Conservation (phyloP, 2,113 vertebrate species). For the Notothenia coriiceps region DNA sequence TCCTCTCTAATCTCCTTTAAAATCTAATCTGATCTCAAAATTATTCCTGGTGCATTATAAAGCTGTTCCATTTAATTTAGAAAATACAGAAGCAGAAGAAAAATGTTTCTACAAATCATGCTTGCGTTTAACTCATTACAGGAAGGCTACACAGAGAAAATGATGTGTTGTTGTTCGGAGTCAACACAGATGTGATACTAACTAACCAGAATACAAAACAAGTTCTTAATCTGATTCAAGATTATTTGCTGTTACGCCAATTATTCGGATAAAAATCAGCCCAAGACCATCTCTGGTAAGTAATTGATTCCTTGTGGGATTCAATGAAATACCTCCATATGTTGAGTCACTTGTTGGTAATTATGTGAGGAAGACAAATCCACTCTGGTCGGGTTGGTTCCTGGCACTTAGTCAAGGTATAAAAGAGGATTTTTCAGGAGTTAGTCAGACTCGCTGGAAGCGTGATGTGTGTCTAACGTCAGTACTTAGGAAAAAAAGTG, state of each 20-base stretch:
- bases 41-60: background rate
- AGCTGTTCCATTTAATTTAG: background rate
- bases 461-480: background rate
- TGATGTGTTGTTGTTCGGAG: constrained; percentile 31
- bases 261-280: constrained; percentile 44
- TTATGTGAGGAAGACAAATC: constrained; percentile 65
- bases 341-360: constrained; percentile 82
- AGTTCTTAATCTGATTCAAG: constrained; percentile 50
- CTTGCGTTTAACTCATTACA: constrained; percentile 2
- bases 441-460: constrained; percentile 70
- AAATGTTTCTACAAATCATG: background rate
- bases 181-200: background rate
- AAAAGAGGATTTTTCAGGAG: constrained; percentile 75
- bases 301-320: constrained; percentile 63
- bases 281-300: constrained; percentile 29
- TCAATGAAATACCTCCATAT: constrained; percentile 40
- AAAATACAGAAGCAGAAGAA: background rate
- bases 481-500: constrained; percentile 8
- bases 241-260: constrained; percentile 41
- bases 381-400: constrained; percentile 43
- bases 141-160: constrained; percentile 36
- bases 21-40: background rate
- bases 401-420: constrained; percentile 72
- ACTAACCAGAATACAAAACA: constrained; percentile 7
- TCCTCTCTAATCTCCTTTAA: background rate